Evolutionary conservation across 2,888 invertebrate species (phyloP).

Genomic region (Myopa testacea): DNA sequence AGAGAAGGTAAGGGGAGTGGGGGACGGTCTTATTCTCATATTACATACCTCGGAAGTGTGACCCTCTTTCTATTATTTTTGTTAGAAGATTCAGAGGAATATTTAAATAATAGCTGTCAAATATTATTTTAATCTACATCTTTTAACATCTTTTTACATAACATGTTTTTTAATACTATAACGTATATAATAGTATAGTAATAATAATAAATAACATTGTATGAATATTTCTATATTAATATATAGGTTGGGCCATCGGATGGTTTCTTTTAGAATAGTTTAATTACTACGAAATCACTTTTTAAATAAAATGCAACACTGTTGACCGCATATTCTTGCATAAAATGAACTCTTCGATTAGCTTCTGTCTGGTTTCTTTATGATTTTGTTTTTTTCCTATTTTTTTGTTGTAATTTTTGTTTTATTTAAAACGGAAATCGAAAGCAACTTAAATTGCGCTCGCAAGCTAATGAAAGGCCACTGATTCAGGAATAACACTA

Average conservation of each 20-base stretch:
- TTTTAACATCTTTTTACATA: no score
- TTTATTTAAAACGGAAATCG: conserved; percentile 21
- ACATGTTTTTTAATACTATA: not conserved
- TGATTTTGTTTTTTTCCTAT: conserved; percentile 46
- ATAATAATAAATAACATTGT: no score
- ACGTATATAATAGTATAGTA: no score
- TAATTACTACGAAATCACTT: not conserved
- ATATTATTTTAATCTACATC: not conserved
- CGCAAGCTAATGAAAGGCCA: conserved; percentile 29
- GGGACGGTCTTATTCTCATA: not conserved
- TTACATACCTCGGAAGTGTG: conserved; percentile 18
- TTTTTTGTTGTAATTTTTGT: not conserved
- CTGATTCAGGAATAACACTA: not conserved
- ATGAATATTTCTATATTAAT: no score
- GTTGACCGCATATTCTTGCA: not conserved
- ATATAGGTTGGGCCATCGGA: not conserved
- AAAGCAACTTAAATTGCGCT: conserved; percentile 17
- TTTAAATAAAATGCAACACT: conserved; percentile 12
- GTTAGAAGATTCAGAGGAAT: no score
- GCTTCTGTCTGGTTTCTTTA: conserved; percentile 47
- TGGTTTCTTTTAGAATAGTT: not conserved
- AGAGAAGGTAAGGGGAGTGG: not conserved
- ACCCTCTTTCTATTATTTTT: not conserved
- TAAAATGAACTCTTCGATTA: conserved; percentile 40
- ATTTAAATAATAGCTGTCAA: no score